Evolutionary conservation across 2,113 vertebrate species (phyloP), one percentile per base, ranked within the genome.

Genomic region (Urocynchramus pylzowi): DNA sequence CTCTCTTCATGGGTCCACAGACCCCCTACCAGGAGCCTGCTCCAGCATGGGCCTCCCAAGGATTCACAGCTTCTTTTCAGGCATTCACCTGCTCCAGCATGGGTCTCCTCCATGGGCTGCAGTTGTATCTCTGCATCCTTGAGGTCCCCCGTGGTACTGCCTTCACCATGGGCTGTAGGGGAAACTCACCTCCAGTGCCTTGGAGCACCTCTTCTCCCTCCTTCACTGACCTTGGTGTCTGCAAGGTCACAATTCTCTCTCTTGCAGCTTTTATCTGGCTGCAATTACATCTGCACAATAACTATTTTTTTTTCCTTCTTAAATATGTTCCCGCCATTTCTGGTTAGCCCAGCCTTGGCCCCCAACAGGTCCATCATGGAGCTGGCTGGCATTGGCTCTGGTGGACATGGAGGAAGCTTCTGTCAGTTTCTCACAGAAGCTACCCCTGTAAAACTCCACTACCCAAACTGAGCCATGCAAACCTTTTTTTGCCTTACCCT

Each of bases 61-160:
- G 12, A 22, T 70, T 69, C 10, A 20, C n/a, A 53, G 15, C 15
- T 87, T n/a, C 28, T 78, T 37, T 78, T 60, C 64, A 60, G 47
- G 39, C 39, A 69, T 16, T 30, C 19, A 33, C 7, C 28, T 69
- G 8, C 24, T 61, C 47, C 0, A 1, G 47, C 16, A 13, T 1
- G 5, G 47, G 13, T 84, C 33, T 45, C 27, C 21, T 73, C 11
- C 22, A 17, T 0, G 1, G n/a, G 45, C 54, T 78, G 15, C 16
- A 28, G 33, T 28, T 53, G 64, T 19, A 47, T 78, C 22, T 69
- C 53, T 44, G 45, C 23, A 28, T 53, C n/a, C n/a, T 45, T 53
- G 16, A 0, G 1, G 28, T 45, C 23, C 16, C n/a, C n/a, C 0
- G 0, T 28, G 47, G 12, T 70, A 45, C n/a, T 30, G 16, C 45